phyloP scores from a whole-genome alignment of 2,113 vertebrate species.

The Thamnaconus septentrionalis region DNA sequence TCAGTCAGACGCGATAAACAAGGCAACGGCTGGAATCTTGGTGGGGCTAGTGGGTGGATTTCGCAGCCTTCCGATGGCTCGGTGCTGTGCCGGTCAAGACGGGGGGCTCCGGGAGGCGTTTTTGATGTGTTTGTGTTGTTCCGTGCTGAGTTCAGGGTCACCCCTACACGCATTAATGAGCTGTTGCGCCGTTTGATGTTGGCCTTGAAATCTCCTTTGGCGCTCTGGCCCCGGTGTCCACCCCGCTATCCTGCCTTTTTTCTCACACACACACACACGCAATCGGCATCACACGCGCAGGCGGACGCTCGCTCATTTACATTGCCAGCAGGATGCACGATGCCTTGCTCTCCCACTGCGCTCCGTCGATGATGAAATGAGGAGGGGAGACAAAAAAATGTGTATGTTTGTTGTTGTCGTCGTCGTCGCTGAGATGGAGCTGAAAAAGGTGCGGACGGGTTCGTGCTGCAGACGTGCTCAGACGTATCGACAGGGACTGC shows the following conservation, averaged over 20 bases:
- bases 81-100: constrained; percentile 47
- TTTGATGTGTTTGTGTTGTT: constrained; percentile 59
- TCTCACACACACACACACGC: constrained; percentile 22
- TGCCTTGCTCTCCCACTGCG: constrained; percentile 17
- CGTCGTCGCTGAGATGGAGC: constrained; percentile 2
- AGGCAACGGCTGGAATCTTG: constrained; percentile 45
- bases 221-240: constrained; percentile 45
- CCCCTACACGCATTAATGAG: constrained; percentile 69
- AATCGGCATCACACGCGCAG: constrained; percentile 22
- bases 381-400: not conserved
- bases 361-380: constrained; percentile 35
- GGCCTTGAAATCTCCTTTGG: constrained; percentile 68
- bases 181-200: constrained; percentile 66
- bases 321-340: constrained; percentile 31
- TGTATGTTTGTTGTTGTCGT: constrained; percentile 22
- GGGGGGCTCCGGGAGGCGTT: constrained; percentile 39
- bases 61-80: constrained; percentile 43
- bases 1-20: constrained; percentile 49
- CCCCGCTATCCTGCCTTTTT: constrained; percentile 22
- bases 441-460: not conserved
- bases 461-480: too few relatives aligned
- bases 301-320: constrained; percentile 43
- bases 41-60: constrained; percentile 34
- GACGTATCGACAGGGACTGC: not conserved
- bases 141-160: constrained; percentile 46